These are phyloP conservation scores for Drosophila novamexicana DNA, from an alignment of 1,140 invertebrate genomes.

Conservation along the genomic window DNA sequence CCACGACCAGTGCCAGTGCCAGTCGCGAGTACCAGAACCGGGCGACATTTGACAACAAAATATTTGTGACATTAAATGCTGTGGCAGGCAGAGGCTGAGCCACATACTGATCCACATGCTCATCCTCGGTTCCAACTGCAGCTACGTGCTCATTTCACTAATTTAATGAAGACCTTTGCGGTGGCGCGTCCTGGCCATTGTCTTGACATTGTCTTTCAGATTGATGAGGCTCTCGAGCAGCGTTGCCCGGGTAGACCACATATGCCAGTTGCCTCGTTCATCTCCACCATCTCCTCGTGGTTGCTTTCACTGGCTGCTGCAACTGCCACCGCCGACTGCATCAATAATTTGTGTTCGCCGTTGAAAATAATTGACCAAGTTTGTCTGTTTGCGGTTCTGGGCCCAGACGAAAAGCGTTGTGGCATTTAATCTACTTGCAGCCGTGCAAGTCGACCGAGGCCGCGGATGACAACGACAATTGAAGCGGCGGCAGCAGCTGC, in stretches of 20 bases:
- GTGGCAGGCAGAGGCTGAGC: constrained; percentile 12
- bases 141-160: constrained; percentile 80
- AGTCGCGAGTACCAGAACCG: constrained; percentile 5
- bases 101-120: constrained; percentile 17
- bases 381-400: constrained; percentile 77
- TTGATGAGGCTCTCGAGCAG: constrained; percentile 61
- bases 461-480: constrained; percentile 68
- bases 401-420: constrained; percentile 43
- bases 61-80: constrained; percentile 79
- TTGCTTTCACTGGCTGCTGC: constrained; percentile 36
- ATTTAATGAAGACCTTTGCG: constrained; percentile 81
- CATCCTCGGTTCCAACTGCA: constrained; percentile 15
- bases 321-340: constrained; percentile 47
- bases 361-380: constrained; percentile 83
- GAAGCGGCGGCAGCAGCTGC: constrained; percentile 53
- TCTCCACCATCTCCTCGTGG: not conserved
- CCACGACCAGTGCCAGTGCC: constrained; percentile 18
- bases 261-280: constrained; percentile 6
- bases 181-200: constrained; percentile 66
- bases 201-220: constrained; percentile 65
- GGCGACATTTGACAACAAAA: constrained; percentile 78
- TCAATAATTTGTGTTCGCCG: constrained; percentile 82
- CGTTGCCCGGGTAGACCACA: constrained; percentile 35
- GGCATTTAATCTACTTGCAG: constrained; percentile 82
- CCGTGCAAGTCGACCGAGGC: constrained; percentile 23